phyloP scores from a whole-genome alignment of 2,888 invertebrate species.

The Drosophila falleni region DNA sequence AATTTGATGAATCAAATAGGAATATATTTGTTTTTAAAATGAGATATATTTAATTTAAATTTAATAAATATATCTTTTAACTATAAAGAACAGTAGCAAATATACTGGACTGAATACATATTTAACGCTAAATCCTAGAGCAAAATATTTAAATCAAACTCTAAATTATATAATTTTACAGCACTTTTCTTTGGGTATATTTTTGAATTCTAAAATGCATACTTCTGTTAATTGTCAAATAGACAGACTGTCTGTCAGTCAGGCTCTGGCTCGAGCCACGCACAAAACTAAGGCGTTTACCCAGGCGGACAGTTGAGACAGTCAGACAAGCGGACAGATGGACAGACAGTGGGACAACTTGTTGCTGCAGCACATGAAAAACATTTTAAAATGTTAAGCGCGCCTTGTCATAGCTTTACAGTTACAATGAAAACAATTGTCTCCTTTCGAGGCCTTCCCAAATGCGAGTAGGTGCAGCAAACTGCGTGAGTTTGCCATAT shows the following conservation, averaged over 20 bases:
- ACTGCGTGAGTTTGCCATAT: constrained; percentile 65
- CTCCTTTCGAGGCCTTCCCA: constrained; percentile 49
- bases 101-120: too few relatives aligned
- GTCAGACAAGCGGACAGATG: constrained; percentile 9
- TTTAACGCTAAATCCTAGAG: too few relatives aligned
- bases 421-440: constrained; percentile 64
- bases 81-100: too few relatives aligned
- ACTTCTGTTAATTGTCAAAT: constrained; percentile 35
- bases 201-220: constrained; percentile 8
- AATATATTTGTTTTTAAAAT: too few relatives aligned
- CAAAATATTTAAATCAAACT: too few relatives aligned
- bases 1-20: too few relatives aligned
- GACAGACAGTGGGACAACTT: constrained; percentile 48
- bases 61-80: too few relatives aligned
- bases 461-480: constrained; percentile 69
- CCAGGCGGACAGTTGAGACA: constrained; percentile 42
- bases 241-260: constrained; percentile 14
- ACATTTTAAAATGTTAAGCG: constrained; percentile 76
- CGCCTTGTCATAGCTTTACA: constrained; percentile 72
- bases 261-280: constrained; percentile 39
- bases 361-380: constrained; percentile 69
- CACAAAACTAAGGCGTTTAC: constrained; percentile 58
- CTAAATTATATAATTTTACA: too few relatives aligned
- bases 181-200: background rate
- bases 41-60: too few relatives aligned